These are phyloP conservation scores for Troides helena DNA, from an alignment of 2,888 invertebrate species.

Conservation along the genomic window DNA sequence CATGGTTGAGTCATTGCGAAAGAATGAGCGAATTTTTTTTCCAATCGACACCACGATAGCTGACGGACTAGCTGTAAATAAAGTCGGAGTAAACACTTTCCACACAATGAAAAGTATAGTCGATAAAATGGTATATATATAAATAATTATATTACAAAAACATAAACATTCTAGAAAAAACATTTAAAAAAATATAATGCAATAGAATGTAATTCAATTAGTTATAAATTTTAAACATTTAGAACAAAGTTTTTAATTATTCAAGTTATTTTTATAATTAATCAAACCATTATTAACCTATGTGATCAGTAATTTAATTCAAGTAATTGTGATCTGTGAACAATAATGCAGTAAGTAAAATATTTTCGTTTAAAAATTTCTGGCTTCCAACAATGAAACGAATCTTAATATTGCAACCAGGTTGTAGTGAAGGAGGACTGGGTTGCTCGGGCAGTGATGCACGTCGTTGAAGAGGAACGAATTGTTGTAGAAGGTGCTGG, in stretches of 20 bases:
- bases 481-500: constrained; percentile 95
- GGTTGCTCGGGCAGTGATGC: constrained; percentile 90
- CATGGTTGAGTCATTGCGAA: constrained; percentile 74
- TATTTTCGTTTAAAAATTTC: too few species aligned
- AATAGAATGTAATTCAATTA: constrained; percentile 1
- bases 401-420: constrained; percentile 43
- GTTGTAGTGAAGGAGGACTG: constrained; percentile 91
- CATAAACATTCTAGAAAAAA: background rate
- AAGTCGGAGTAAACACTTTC: constrained; percentile 68
- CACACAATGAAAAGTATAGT: constrained; percentile 60
- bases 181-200: background rate
- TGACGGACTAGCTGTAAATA: constrained; percentile 84
- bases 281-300: too few species aligned
- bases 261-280: too few species aligned
- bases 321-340: too few species aligned
- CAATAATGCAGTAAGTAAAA: too few species aligned
- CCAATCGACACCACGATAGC: constrained; percentile 86
- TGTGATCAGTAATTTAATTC: too few species aligned
- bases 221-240: too few species aligned
- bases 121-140: constrained; percentile 65
- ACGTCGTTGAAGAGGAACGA: constrained; percentile 89
- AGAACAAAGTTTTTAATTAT: too few species aligned
- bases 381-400: too few species aligned
- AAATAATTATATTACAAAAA: background rate
- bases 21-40: constrained; percentile 85